A percentile compares a stretch with the other conserved stretches of the same genome.
These are phyloP conservation scores for Gisinianus flammeolus DNA, from an alignment of 2,888 invertebrate genomes.

Conservation along the genomic window DNA sequence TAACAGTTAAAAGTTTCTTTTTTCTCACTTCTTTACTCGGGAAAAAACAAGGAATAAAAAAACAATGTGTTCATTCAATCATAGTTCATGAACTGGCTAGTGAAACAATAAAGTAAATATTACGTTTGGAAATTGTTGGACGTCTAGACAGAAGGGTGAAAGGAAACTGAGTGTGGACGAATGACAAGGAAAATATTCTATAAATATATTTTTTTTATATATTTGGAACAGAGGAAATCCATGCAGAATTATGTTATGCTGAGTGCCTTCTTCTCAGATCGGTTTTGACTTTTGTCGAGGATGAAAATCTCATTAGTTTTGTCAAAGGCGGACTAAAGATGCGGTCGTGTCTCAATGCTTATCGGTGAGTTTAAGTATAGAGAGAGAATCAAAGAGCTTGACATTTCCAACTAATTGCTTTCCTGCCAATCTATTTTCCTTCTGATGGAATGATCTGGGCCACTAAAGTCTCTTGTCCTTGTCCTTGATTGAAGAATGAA, in stretches of 20 bases:
- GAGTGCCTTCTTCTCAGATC: conserved; percentile 83
- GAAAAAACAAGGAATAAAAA: too few relatives aligned
- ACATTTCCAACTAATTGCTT: conserved; percentile 39
- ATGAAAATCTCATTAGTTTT: conserved; percentile 87
- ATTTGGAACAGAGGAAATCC: conserved; percentile 73
- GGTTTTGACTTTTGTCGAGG: conserved; percentile 89
- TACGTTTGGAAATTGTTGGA: too few relatives aligned
- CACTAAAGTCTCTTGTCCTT: not conserved
- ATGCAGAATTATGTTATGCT: conserved; percentile 94
- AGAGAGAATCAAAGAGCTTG: conserved; percentile 56
- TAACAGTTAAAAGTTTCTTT: too few relatives aligned
- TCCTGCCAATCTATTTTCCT: conserved; percentile 40
- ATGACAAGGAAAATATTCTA: too few relatives aligned
- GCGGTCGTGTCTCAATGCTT: conserved; percentile 85
- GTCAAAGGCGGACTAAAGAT: conserved; percentile 93
- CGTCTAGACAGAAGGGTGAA: too few relatives aligned
- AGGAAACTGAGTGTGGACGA: too few relatives aligned
- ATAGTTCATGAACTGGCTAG: too few relatives aligned
- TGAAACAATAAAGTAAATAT: too few relatives aligned
- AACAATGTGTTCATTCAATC: too few relatives aligned
- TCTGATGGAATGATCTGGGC: conserved; percentile 29
- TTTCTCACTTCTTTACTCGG: too few relatives aligned
- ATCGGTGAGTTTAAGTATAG: conserved; percentile 70
- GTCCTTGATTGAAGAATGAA: conserved; percentile 11
- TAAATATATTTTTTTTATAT: conserved; percentile 2